Conservation (phyloP, 2,888 invertebrate species). For the Carterocephalus palaemon region DNA sequence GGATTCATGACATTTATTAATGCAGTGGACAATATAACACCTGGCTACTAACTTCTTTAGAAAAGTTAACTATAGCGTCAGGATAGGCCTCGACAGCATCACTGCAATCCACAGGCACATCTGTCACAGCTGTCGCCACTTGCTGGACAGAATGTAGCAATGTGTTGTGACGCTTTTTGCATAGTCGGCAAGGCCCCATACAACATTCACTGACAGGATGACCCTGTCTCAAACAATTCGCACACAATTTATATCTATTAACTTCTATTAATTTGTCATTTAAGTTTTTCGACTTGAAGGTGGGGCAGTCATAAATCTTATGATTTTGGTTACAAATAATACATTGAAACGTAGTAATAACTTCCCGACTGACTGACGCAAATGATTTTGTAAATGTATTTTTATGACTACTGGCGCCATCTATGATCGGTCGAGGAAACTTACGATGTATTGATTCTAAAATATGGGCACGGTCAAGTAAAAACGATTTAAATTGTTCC, state of each 20-base stretch:
- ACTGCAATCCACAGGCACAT: not conserved
- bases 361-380: not conserved
- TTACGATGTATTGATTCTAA: constrained; percentile 21
- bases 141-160: constrained; percentile 11
- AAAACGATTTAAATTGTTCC: constrained; percentile 26
- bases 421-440: not conserved
- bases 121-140: not conserved
- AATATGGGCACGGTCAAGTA: constrained; percentile 28
- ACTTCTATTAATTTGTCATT: constrained; percentile 20
- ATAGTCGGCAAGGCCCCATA: constrained; percentile 25
- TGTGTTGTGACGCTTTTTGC: constrained; percentile 27
- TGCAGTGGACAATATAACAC: constrained; percentile 23
- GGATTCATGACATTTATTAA: constrained; percentile 27
- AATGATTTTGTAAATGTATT: constrained; percentile 4
- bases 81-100: not conserved
- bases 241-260: constrained; percentile 27
- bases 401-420: constrained; percentile 2
- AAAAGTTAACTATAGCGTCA: not conserved
- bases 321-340: constrained; percentile 24
- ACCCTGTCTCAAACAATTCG: constrained; percentile 29
- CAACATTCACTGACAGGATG: constrained; percentile 24
- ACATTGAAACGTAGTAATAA: constrained; percentile 2
- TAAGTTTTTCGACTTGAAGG: constrained; percentile 25
- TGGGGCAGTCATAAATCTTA: constrained; percentile 28
- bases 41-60: constrained; percentile 1